A percentile compares a stretch with the other conserved stretches of the same genome.
Conservation (phyloP, 2,797 vertebrate genomes). For the Cuculus canorus region DNA sequence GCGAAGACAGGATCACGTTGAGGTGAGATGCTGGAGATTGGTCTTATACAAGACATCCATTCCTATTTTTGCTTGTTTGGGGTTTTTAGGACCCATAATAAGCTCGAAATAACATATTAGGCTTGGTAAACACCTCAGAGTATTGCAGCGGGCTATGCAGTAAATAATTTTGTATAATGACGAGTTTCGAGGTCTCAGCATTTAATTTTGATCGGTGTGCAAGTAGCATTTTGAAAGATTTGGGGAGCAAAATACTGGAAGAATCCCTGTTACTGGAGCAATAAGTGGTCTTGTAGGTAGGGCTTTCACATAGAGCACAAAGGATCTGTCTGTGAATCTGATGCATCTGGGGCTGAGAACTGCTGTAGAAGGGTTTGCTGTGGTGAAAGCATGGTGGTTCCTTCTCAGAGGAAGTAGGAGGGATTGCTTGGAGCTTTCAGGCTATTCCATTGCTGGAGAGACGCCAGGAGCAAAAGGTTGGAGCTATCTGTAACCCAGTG, state of each 20-base stretch:
- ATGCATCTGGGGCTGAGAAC: not conserved
- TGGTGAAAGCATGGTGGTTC: not conserved
- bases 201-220: not conserved
- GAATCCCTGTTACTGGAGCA: not conserved
- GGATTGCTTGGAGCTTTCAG: not conserved
- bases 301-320: accelerated
- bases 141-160: not conserved
- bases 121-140: not conserved
- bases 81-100: not conserved
- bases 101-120: not conserved
- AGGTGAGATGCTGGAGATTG: not conserved
- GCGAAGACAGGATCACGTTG: not conserved
- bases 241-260: too few relatives aligned
- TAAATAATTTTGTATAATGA: not conserved
- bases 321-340: accelerated
- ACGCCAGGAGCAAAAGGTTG: not conserved
- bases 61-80: not conserved
- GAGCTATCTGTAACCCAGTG: accelerated
- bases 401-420: not conserved
- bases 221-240: not conserved
- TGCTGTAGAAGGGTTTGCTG: not conserved
- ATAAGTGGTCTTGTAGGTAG: not conserved
- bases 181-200: not conserved
- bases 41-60: not conserved
- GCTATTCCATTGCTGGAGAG: not conserved